phyloP scores from a whole-genome alignment of 30 jellyfish, hydroid and myxozoan genomes.

The Aurelia aurita region DNA sequence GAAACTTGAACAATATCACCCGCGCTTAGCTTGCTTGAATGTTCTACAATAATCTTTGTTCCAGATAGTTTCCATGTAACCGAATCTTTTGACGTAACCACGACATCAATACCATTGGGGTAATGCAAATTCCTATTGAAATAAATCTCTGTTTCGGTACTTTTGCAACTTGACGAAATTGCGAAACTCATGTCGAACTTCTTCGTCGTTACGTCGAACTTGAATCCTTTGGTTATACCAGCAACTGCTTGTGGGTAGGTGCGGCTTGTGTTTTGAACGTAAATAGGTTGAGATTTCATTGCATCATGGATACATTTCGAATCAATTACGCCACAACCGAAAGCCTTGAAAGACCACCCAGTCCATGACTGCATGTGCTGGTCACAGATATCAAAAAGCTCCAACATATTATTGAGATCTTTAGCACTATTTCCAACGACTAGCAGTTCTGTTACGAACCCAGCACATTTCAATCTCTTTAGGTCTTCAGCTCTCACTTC shows the following conservation, averaged over 20 bases:
- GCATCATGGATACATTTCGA: slow-evolving; percentile 57
- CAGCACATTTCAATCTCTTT: slow-evolving; percentile 94
- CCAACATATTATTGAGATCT: slow-evolving; percentile 76
- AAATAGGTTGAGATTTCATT: slow-evolving; percentile 60
- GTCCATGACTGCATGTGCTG: slow-evolving; percentile 96
- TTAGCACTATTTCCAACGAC: slow-evolving; percentile 78
- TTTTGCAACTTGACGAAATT: slow-evolving; percentile 59
- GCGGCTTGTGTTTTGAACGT: slow-evolving; percentile 87
- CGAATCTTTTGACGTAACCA: slow-evolving; percentile 54
- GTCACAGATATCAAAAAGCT: slow-evolving; percentile 86
- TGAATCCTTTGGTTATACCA: slow-evolving; percentile 73
- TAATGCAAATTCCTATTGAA: slow-evolving; percentile 81
- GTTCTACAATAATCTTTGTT: slow-evolving; percentile 43
- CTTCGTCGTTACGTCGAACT: slow-evolving; percentile 66
- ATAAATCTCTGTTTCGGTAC: slow-evolving; percentile 75
- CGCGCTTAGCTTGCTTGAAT: slow-evolving; percentile 29
- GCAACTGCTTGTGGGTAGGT: slow-evolving; percentile 99
- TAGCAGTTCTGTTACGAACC: slow-evolving; percentile 86
- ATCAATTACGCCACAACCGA: slow-evolving; percentile 70
- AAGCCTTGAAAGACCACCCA: slow-evolving; percentile 96
- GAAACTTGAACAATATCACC: slow-evolving; percentile 58
- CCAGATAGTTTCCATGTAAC: slow-evolving; percentile 66
- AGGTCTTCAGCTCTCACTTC: slow-evolving; percentile 93
- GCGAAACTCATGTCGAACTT: slow-evolving; percentile 65
- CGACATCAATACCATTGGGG: slow-evolving; percentile 72